Evolutionary conservation across 2,888 invertebrate species (phyloP).

Genomic region (Dromius quadrimaculatus): DNA sequence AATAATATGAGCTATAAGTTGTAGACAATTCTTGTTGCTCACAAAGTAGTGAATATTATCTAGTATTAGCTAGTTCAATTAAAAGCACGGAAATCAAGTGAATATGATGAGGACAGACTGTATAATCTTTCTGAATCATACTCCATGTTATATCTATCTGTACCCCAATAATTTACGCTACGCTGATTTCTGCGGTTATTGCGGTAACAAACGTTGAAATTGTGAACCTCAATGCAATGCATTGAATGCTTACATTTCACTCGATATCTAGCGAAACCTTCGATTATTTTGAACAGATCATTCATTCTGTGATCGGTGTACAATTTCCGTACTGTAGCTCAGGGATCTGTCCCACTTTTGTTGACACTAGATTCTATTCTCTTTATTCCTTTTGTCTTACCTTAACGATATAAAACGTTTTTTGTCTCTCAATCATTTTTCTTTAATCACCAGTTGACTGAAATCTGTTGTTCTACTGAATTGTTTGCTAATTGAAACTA

Average conservation of each 20-base stretch:
- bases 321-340: slow-evolving; percentile 48
- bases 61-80: background rate
- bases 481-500: slow-evolving; percentile 26
- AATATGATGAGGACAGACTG: too few relatives aligned
- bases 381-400: background rate
- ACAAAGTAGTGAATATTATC: background rate
- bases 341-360: slow-evolving; percentile 48
- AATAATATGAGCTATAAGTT: too few relatives aligned
- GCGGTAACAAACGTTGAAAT: too few relatives aligned
- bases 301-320: slow-evolving; percentile 55
- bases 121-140: too few relatives aligned
- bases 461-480: slow-evolving; percentile 18
- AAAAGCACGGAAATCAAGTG: background rate
- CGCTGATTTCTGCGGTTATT: too few relatives aligned
- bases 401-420: slow-evolving; percentile 28
- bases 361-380: slow-evolving; percentile 40
- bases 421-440: slow-evolving; percentile 39
- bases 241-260: slow-evolving; percentile 56
- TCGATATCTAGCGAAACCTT: slow-evolving; percentile 57
- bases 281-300: slow-evolving; percentile 57
- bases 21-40: too few relatives aligned
- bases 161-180: slow-evolving; percentile 8
- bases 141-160: background rate
- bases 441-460: slow-evolving; percentile 46
- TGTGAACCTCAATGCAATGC: slow-evolving; percentile 59